phyloP scores from a whole-genome alignment of 2,113 vertebrate species.

The Pterophyllum scalare region DNA sequence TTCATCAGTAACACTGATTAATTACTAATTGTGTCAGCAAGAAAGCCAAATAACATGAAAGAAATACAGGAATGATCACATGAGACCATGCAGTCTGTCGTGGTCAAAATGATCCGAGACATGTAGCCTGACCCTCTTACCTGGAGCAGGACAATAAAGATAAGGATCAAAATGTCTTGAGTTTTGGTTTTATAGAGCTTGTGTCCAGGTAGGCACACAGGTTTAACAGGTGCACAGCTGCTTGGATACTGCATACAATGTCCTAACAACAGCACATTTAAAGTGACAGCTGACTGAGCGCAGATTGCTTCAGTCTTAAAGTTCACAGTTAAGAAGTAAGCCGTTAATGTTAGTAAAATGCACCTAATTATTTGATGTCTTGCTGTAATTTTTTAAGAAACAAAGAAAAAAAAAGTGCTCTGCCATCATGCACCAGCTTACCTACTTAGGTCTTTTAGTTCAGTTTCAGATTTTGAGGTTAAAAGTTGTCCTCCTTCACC shows the following conservation, averaged over 20 bases:
- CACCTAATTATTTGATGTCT: background rate
- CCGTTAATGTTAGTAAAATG: background rate
- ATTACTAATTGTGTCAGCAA: background rate
- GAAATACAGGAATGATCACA: background rate
- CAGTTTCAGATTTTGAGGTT: constrained; percentile 25
- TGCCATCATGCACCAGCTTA: constrained; percentile 26
- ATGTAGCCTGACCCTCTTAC: background rate
- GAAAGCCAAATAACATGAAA: background rate
- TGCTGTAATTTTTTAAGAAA: background rate
- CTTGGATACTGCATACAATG: constrained; percentile 53
- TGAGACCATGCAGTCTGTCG: background rate
- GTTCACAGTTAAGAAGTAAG: background rate
- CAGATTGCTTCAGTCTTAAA: background rate
- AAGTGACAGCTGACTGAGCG: constrained; percentile 44
- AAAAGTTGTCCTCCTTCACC: constrained; percentile 39
- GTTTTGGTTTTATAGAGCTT: constrained; percentile 13
- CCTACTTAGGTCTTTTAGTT: constrained; percentile 64
- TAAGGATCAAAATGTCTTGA: background rate
- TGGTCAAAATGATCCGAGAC: background rate
- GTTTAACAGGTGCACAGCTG: constrained; percentile 56
- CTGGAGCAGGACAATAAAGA: constrained; percentile 19
- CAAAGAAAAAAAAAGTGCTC: background rate
- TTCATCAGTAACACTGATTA: background rate
- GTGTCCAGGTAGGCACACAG: constrained; percentile 8
- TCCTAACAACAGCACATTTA: constrained; percentile 44